These are phyloP conservation scores for Notolepis coatsorum DNA, from an alignment of 2,797 vertebrate genomes.

Conservation along the genomic window DNA sequence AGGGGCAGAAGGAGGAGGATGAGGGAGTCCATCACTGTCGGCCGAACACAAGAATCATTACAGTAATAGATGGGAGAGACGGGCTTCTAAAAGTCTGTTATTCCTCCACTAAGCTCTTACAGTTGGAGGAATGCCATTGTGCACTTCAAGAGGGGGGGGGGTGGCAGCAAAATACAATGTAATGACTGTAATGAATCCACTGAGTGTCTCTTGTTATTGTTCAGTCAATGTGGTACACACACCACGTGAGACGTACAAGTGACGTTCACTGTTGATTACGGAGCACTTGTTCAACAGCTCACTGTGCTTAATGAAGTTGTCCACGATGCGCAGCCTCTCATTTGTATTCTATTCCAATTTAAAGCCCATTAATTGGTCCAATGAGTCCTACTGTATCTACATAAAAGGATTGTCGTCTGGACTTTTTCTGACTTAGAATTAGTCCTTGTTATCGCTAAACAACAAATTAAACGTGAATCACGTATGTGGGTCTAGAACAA, in stretches of 20 bases:
- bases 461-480: too few species aligned
- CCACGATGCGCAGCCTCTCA: conserved; percentile 17
- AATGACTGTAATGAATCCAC: conserved; percentile 53
- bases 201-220: conserved; percentile 24
- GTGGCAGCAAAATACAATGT: conserved; percentile 42
- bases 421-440: conserved; percentile 11
- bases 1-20: conserved; percentile 29
- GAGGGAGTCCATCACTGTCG: conserved; percentile 68
- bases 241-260: conserved; percentile 23
- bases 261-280: conserved; percentile 49
- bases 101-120: conserved; percentile 55
- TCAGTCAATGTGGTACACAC: conserved; percentile 4
- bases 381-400: background rate
- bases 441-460: background rate
- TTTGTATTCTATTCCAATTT: conserved; percentile 34
- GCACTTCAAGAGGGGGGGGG: conserved; percentile 49
- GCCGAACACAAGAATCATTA: conserved; percentile 64
- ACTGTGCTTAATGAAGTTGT: conserved; percentile 26
- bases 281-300: conserved; percentile 31
- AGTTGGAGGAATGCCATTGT: conserved; percentile 49
- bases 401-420: background rate
- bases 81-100: conserved; percentile 54
- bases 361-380: background rate
- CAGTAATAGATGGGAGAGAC: conserved; percentile 58
- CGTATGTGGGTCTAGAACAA: too few species aligned